Base-by-base conservation (phyloP, 2,888 invertebrate species). In the Liopterus haemorrhoidalis region DNA sequence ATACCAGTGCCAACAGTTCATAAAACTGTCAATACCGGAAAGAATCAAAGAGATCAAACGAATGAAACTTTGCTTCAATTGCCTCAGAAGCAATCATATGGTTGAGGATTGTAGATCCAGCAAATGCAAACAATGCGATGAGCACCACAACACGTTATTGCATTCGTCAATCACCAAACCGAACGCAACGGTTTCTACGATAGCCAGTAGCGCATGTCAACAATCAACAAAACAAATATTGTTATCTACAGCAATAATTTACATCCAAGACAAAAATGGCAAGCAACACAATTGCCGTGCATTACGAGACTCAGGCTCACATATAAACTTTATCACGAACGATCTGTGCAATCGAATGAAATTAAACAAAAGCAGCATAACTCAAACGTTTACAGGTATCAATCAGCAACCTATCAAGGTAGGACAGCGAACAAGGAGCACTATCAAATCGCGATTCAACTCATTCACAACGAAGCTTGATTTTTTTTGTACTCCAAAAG, bases 241-340 rank as follows among this genome's bases (percentile, higher is more conserved):
- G 3, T 5, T 3, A 27, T 33, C 54, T 5, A 55, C 55, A 27
- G 55, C 51, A 2, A 39, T 21, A 6, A 35, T 53, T 4, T 14
- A 49, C 3, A 22, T 54, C 9, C 6, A 35, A 9, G 41, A 50
- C 30, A 11, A 18, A 3, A n/a, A 47, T 11, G 52, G 54, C n/a
- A 38, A 37, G 12, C 18, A 31, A 18, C 24, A 19, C 6, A 38
- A 25, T 4, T 51, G 50, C 38, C 46, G 54, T 15, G 50, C 45
- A 4, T 27, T 54, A 1, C 40, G 53, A 14, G 54, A 55, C 24
- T 42, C 46, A 4, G 52, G 53, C 5, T 49, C 49, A 6, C 52
- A 55, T 30, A 39, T 46, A 5, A 47, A 49, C 11, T 27, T 55
- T 21, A 32, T 52, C 11, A 48, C 49, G 9, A 32, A 49, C 11